phyloP scores from a whole-genome alignment of 2,797 vertebrate genomes.

The Microhierax caerulescens region DNA sequence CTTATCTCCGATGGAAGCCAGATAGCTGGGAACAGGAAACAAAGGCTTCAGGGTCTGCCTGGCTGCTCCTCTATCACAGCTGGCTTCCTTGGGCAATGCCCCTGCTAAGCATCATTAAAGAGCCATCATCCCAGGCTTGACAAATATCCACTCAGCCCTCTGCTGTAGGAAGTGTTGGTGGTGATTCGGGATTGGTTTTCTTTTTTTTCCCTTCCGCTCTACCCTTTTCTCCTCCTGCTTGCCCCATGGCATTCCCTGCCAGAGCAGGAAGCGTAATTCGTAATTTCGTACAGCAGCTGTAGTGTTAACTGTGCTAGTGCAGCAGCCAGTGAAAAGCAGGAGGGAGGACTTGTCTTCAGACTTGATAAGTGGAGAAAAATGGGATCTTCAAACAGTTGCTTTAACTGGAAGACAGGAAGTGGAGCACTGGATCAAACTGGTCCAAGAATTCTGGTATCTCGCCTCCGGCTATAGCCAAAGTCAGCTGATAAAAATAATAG shows the following conservation, averaged over 20 bases:
- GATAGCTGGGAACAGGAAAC: slow-evolving; percentile 51
- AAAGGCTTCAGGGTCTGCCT: not conserved
- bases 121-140: not conserved
- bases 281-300: not conserved
- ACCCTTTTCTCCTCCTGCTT: not conserved
- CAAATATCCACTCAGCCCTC: not conserved
- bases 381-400: not conserved
- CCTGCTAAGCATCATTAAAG: not conserved
- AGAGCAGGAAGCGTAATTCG: not conserved
- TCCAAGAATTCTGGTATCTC: slow-evolving; percentile 6
- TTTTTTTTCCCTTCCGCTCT: not conserved
- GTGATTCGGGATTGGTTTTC: not conserved
- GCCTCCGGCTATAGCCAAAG: slow-evolving; percentile 16
- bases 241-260: not conserved
- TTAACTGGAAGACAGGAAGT: slow-evolving; percentile 52
- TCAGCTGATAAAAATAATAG: slow-evolving; percentile 53
- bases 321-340: not conserved
- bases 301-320: not conserved
- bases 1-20: slow-evolving; percentile 1
- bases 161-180: not conserved
- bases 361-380: not conserved
- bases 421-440: slow-evolving; percentile 34
- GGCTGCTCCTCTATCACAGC: not conserved
- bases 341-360: not conserved
- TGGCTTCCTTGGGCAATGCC: not conserved